Base-by-base conservation (phyloP, 2,797 vertebrate species). In the Echiichthys vipera region DNA sequence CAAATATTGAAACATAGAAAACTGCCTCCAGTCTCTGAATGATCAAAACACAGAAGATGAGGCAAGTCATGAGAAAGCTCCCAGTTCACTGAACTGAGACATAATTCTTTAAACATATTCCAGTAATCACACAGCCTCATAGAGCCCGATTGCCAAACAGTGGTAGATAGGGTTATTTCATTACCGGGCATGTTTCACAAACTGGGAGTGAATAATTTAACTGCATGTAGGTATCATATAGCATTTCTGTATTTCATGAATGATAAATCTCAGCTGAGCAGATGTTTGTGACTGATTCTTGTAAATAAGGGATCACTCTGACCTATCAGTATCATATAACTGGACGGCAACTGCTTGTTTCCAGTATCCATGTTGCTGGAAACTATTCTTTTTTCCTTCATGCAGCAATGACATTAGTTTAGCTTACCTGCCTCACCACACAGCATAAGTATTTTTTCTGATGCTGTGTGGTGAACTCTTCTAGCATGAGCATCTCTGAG, bases 121-220 rank as follows among this genome's bases (percentile, higher is more conserved):
- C 29, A 29, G 32, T 36, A 42, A 34, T 65, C 30, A 30, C 17
- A 20, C 45, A n/a, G 20, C 39, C 13, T 34, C 4, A 42, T 5
- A 30, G 5, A 24, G 12, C 24, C 36, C 10, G 36, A 69, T 57
- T 65, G 40, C 36, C 13, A 39, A 17, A 66, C 57, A 58, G 47
- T 36, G 34, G 27, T 12, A 49, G 40, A 37, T 53, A 2, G 66
- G n/a, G n/a, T n/a, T n/a, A n/a, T 64, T 45, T 42, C 9, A 25
- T 57, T 42, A 37, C 10, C 12, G 36, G 54, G 12, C 25, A 67
- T 57, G 63, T 69, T 71, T 53, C 17, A 50, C 25, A 3, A 59
- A 61, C 24, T 58, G 22, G 37, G 2, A 47, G 37, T 83, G 14
- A 84, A 87, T 87, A 45, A 86, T 86, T 69, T 4, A 87, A 32